Evolutionary conservation across 1,140 invertebrate genomes (phyloP).

Genomic region (Danaus plexippus): DNA sequence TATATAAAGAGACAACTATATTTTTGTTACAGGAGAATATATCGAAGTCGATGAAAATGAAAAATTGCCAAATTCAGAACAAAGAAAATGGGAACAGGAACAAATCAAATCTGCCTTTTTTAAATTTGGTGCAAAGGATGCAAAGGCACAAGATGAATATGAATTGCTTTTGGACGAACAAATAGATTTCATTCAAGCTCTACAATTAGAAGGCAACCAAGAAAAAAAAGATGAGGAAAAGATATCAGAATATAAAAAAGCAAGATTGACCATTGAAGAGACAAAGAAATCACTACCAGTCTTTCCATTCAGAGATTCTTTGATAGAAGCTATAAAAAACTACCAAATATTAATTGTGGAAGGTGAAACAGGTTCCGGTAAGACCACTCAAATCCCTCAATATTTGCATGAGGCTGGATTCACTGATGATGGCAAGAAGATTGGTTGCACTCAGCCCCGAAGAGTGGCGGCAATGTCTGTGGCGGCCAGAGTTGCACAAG

Average conservation of each 20-base stretch:
- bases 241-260: constrained; percentile 79
- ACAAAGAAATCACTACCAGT: constrained; percentile 95
- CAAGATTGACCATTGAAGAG: constrained; percentile 91
- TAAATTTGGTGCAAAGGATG: constrained; percentile 94
- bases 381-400: constrained; percentile 99
- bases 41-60: constrained; percentile 91
- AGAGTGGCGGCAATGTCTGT: constrained; percentile 99
- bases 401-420: constrained; percentile 95
- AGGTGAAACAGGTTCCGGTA: constrained; percentile 98
- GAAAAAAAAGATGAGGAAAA: constrained; percentile 73
- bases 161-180: constrained; percentile 95
- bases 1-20: background rate
- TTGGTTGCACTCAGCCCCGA: constrained; percentile 96
- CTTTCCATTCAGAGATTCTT: constrained; percentile 91
- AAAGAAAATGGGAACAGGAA: constrained; percentile 98
- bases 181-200: constrained; percentile 97
- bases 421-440: constrained; percentile 86
- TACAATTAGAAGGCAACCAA: constrained; percentile 90
- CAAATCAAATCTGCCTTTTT: constrained; percentile 94
- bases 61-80: constrained; percentile 91
- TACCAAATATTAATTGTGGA: constrained; percentile 97
- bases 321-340: constrained; percentile 89
- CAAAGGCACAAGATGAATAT: constrained; percentile 85
- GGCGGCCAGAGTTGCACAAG: constrained; percentile 98
- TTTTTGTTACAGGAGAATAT: constrained; percentile 76